Conservation (phyloP, 2,113 vertebrate genomes). For the Pterocles orientalis region DNA sequence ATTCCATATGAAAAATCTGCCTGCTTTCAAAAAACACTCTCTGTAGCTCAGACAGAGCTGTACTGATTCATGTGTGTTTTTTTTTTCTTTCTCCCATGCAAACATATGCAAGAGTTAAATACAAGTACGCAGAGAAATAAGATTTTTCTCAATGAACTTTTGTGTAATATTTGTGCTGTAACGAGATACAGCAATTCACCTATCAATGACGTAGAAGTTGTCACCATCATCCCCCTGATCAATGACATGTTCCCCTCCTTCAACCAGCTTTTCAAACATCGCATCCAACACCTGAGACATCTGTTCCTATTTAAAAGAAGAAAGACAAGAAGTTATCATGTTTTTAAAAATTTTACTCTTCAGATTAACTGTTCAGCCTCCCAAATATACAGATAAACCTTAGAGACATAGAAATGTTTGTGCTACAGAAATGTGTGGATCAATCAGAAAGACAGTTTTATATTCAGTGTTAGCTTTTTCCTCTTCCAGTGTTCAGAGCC, state of each 20-base stretch:
- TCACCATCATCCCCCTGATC: conserved; percentile 98
- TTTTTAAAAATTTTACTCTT: background rate
- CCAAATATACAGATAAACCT: background rate
- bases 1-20: background rate
- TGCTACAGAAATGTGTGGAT: background rate
- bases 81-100: background rate
- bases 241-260: conserved; percentile 91
- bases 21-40: background rate
- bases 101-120: background rate
- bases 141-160: background rate
- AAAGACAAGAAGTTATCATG: background rate
- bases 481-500: background rate
- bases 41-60: background rate
- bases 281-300: conserved; percentile 98
- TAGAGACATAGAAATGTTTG: background rate
- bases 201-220: conserved; percentile 98
- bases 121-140: background rate
- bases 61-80: background rate
- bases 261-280: conserved; percentile 95
- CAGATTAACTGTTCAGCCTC: background rate
- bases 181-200: conserved; percentile 71
- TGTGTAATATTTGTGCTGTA: background rate
- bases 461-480: background rate
- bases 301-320: conserved; percentile 85
- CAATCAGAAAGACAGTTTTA: background rate